Evolutionary conservation across 2,113 vertebrate genomes (phyloP), one percentile per base, ranked within the genome.

Genomic region (Pseudorectes ferrugineus): DNA sequence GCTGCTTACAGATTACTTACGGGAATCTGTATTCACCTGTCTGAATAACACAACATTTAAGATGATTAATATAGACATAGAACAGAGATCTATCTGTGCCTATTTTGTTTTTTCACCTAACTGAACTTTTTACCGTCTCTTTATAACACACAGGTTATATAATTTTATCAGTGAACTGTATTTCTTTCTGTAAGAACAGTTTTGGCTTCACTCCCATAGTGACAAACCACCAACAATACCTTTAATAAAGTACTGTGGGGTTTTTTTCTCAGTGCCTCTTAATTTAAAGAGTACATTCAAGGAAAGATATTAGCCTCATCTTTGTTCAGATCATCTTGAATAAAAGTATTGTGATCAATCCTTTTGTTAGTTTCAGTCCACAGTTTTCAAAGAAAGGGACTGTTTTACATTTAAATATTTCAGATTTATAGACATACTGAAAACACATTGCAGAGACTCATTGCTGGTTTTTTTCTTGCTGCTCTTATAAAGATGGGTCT

Each of bases 391-490:
- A 92, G 89, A 88, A 85, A 95, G 40, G 15, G 35, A 67, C 88
- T 96, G 89, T 1, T 92, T 95, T 59, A 51, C 85, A 92, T 92
- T 96, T 95, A 91, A 94, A 92, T 96, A 89, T 89, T 97, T 96
- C 84, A 85, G 79, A 91, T 92, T 94, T 93, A 93, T 68, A 89
- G 81, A 94, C 93, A 93, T 87, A 92, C 96, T 89, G 93, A 92
- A 88, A 94, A 96, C 92, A 97, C 88, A 94, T 94, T 97, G 93
- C 82, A 89, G 86, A 97, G 83, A 88, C 89, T 96, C 94, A 95
- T 46, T 94, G 91, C 87, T 91, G 45, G 31, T 6, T 95, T 93
- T 91, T 93, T 95, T 36, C 91, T 92, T 83, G 52, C 51, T 92
- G 61, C 76, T 92, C 57, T 83, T 93, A 93, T 78, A 94, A 97